These are phyloP conservation scores for Florisuga fusca DNA, from an alignment of 2,797 vertebrate species.

Conservation along the genomic window DNA sequence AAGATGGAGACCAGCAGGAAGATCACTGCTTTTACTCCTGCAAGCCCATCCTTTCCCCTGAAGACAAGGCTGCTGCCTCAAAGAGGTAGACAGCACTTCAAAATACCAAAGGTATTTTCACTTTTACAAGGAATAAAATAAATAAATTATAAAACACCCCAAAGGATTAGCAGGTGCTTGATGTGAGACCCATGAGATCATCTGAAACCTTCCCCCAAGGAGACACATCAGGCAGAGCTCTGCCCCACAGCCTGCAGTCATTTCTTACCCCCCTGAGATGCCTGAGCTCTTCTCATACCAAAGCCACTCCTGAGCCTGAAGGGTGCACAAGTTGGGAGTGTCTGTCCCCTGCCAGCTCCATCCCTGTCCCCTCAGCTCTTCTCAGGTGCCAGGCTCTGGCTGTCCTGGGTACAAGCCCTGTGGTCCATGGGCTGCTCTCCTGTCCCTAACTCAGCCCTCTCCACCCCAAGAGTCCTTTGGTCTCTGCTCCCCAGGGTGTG, in stretches of 20 bases:
- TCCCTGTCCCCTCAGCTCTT: neutral
- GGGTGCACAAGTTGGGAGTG: neutral
- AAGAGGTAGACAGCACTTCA: neutral
- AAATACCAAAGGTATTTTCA: neutral
- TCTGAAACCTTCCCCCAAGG: neutral
- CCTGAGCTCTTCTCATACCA: neutral
- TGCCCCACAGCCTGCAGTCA: neutral
- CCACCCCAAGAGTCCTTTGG: neutral
- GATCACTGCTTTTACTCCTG: neutral
- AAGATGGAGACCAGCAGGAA: neutral
- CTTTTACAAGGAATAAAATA: neutral
- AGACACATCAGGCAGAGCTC: neutral
- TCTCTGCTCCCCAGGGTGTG: accelerated
- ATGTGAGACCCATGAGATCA: neutral
- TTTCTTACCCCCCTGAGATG: neutral
- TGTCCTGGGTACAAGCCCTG: neutral
- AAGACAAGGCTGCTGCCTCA: neutral
- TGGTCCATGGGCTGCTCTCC: neutral
- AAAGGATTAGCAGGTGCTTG: neutral
- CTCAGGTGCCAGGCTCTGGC: neutral
- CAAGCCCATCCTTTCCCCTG: neutral
- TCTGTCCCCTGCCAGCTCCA: neutral
- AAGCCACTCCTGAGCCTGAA: neutral
- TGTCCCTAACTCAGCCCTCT: neutral
- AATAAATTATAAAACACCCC: neutral